Conservation (phyloP, 2,888 invertebrate genomes). For the Drosophila putrida region DNA sequence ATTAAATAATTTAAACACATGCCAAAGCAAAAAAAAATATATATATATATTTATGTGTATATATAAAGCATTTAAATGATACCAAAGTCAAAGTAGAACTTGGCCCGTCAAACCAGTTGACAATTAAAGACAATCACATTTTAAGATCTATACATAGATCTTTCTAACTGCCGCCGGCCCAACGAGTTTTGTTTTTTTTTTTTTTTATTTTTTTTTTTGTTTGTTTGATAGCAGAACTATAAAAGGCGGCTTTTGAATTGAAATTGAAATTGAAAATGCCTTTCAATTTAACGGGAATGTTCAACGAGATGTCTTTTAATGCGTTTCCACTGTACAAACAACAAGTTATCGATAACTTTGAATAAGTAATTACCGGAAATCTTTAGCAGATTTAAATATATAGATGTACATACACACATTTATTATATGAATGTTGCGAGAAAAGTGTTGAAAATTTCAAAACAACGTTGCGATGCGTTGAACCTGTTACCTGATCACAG, state of each 20-base stretch:
- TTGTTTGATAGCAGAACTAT: slow-evolving; percentile 9
- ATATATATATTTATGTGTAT: slow-evolving; percentile 30
- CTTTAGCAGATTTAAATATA: slow-evolving; percentile 26
- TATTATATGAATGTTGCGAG: slow-evolving; percentile 10
- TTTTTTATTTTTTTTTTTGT: slow-evolving; percentile 9
- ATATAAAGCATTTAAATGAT: slow-evolving; percentile 55
- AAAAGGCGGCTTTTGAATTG: slow-evolving; percentile 27
- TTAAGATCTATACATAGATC: slow-evolving; percentile 33
- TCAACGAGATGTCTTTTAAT: neutral
- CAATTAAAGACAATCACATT: slow-evolving; percentile 64
- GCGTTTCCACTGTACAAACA: neutral
- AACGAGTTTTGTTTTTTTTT: slow-evolving; percentile 42
- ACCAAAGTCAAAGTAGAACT: slow-evolving; percentile 55
- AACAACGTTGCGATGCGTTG: slow-evolving; percentile 13
- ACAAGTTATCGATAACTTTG: slow-evolving; percentile 11
- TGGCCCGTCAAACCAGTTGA: slow-evolving; percentile 73
- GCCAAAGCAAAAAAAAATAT: slow-evolving; percentile 3
- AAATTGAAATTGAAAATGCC: slow-evolving; percentile 6
- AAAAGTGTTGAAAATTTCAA: slow-evolving; percentile 44
- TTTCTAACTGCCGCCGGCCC: slow-evolving; percentile 13
- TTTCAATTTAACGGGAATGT: slow-evolving; percentile 10
- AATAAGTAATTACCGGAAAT: slow-evolving; percentile 5
- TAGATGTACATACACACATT: slow-evolving; percentile 2
- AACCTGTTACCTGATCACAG: slow-evolving; percentile 50
- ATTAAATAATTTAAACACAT: slow-evolving; percentile 17